These are phyloP conservation scores for Synanthedon tipuliformis DNA, from an alignment of 2,888 invertebrate genomes.

Conservation along the genomic window DNA sequence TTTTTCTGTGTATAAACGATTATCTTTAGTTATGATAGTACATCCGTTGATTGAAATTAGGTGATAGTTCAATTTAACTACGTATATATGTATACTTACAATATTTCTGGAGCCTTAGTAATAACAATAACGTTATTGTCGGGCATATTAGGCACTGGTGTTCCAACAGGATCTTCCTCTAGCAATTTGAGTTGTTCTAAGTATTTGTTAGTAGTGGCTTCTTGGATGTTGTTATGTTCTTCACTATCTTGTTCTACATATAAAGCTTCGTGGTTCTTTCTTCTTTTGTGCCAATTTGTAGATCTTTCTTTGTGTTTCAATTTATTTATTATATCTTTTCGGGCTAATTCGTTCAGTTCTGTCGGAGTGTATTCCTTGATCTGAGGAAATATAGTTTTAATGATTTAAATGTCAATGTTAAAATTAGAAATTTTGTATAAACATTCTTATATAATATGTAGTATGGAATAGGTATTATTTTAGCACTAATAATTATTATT, in stretches of 20 bases:
- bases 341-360: conserved; percentile 47
- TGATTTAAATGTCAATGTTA: no score
- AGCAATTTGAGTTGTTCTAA: conserved; percentile 39
- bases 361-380: conserved; percentile 54
- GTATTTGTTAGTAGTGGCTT: conserved; percentile 29
- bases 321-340: conserved; percentile 34
- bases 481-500: no score
- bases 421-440: no score
- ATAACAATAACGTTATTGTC: conserved; percentile 46
- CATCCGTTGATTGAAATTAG: no score
- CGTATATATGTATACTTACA: conserved; percentile 22
- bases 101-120: conserved; percentile 25
- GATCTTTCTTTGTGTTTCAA: conserved; percentile 30
- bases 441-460: no score
- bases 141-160: conserved; percentile 33
- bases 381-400: conserved; percentile 15
- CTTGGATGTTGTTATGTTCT: conserved; percentile 4
- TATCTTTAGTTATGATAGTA: no score
- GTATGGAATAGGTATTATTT: no score
- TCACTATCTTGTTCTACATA: conserved; percentile 9
- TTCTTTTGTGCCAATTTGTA: conserved; percentile 25
- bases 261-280: conserved; percentile 14
- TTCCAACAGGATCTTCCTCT: conserved; percentile 54
- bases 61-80: not conserved
- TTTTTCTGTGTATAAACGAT: no score